phyloP scores from a whole-genome alignment of 1,140 invertebrate species.

The Scylla paramamosain region DNA sequence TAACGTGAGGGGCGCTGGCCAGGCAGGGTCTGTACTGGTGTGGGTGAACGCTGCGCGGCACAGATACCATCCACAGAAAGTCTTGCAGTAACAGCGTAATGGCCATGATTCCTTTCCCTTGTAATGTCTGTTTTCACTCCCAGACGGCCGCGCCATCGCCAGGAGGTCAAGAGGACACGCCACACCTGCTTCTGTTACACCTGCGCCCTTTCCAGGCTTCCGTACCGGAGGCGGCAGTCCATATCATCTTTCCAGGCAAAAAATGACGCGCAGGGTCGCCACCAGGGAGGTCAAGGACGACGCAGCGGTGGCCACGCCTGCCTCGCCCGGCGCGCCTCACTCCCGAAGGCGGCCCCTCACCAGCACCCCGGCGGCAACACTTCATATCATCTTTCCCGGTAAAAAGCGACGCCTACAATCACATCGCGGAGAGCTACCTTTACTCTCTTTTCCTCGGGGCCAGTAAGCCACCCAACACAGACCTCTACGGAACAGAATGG shows the following conservation, averaged over 20 bases:
- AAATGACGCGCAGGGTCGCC: no score
- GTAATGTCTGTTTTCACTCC: not conserved
- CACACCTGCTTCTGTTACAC: not conserved
- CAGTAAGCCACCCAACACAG: slow-evolving; percentile 33
- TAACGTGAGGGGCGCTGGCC: not conserved
- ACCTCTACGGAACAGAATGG: slow-evolving; percentile 21
- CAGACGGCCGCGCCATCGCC: not conserved
- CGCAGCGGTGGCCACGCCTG: no score
- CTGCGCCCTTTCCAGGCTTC: no score
- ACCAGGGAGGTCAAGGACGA: no score
- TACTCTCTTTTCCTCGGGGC: not conserved
- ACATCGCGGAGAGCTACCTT: not conserved
- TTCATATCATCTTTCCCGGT: not conserved
- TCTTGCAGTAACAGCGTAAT: not conserved
- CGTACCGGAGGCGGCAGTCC: no score
- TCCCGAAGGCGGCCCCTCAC: no score
- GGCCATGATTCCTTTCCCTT: not conserved
- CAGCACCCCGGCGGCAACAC: not conserved
- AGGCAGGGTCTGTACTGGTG: not conserved
- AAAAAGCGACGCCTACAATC: not conserved
- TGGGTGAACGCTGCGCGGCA: not conserved
- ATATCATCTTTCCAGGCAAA: no score
- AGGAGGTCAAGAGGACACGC: not conserved
- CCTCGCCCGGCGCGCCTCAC: not conserved
- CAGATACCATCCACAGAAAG: not conserved